Evolutionary conservation across 1,140 invertebrate species (phyloP).

Genomic region (Cotesia vestalis): DNA sequence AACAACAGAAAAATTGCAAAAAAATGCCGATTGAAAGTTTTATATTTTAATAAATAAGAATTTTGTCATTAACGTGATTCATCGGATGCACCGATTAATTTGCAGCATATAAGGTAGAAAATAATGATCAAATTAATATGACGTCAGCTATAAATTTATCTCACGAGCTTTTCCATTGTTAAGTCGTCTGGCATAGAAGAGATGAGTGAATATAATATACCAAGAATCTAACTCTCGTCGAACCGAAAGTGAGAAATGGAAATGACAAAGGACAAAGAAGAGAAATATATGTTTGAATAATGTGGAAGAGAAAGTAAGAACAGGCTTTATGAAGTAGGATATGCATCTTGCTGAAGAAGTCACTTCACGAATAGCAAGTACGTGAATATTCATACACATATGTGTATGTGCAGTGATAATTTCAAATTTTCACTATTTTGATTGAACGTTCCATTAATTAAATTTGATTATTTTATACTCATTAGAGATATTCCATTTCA

Average conservation of each 20-base stretch:
- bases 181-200: conserved; percentile 31
- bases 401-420: conserved; percentile 1
- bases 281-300: conserved; percentile 45
- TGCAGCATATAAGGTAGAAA: conserved; percentile 16
- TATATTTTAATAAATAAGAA: not conserved
- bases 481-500: too few relatives aligned
- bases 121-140: conserved; percentile 24
- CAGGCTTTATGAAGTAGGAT: conserved; percentile 55
- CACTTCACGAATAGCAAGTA: conserved; percentile 40
- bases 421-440: conserved; percentile 1
- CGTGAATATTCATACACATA: not conserved
- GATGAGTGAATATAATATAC: conserved; percentile 20
- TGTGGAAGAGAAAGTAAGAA: conserved; percentile 46
- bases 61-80: conserved; percentile 1
- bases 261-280: conserved; percentile 38
- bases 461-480: not conserved
- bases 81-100: conserved; percentile 14
- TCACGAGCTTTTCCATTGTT: conserved; percentile 16
- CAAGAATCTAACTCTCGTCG: conserved; percentile 19
- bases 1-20: too few relatives aligned
- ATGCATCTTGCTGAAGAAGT: conserved; percentile 53
- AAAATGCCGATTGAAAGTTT: too few relatives aligned
- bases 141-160: conserved; percentile 28
- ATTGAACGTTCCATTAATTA: not conserved
- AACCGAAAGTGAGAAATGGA: conserved; percentile 33